Evolutionary conservation across 2,113 vertebrate species (phyloP).

Genomic region (Nothoprocta perdicaria): DNA sequence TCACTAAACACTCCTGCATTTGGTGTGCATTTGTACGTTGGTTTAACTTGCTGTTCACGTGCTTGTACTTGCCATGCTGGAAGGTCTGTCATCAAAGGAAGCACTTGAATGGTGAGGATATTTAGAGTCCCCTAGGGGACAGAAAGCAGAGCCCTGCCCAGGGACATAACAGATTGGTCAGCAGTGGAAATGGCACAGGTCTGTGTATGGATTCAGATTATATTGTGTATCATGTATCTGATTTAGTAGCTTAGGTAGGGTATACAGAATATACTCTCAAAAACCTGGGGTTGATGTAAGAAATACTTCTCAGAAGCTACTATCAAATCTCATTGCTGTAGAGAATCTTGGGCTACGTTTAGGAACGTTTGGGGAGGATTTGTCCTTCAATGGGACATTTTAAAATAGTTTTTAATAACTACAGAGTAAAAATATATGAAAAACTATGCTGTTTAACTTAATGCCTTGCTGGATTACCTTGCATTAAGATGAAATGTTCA

Average conservation of each 20-base stretch:
- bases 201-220: neutral
- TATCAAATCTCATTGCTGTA: neutral
- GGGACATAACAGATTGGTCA: neutral
- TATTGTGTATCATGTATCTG: fast-evolving
- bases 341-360: neutral
- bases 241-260: fast-evolving
- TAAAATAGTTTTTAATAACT: neutral
- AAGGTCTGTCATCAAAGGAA: neutral
- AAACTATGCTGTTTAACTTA: neutral
- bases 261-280: neutral
- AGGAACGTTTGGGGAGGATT: neutral
- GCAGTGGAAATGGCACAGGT: neutral
- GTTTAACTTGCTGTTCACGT: neutral
- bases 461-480: neutral
- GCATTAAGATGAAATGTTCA: neutral
- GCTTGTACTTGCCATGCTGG: neutral
- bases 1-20: neutral
- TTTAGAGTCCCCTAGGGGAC: neutral
- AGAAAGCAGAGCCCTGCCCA: neutral
- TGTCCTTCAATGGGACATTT: neutral
- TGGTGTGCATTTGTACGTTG: fast-evolving
- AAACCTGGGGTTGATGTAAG: neutral
- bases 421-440: neutral
- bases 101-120: fast-evolving
- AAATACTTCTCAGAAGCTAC: neutral